Base-by-base conservation (phyloP, 2,113 vertebrate genomes). In the Scolopax mira region DNA sequence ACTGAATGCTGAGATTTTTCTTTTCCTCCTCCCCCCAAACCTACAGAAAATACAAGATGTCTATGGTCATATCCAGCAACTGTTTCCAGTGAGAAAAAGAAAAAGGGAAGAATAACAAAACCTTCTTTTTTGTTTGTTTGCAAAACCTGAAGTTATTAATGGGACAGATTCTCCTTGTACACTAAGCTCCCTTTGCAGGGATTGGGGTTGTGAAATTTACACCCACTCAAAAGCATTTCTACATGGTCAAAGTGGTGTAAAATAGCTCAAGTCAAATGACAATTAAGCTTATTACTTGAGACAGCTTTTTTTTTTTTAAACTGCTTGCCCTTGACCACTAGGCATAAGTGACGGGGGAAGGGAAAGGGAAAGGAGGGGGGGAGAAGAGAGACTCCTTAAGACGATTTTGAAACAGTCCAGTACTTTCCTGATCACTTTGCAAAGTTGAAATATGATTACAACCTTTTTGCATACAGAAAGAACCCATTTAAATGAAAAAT, bases 371-470 rank as follows among this genome's bases (percentile, higher is more conserved):
- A 9, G 14, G 51, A 10, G 6, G 70, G 57, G 78, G 66, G 97
- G 85, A 85, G 79, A 85, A 55, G 85, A 79, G 87, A 95, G 88
- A 79, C n/a, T 85, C 85, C 93, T 96, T 85, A 85, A 97, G 96
- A 97, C 95, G 94, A 89, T 97, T 97, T 97, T 96, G 96, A 95
- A 90, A 95, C 96, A 97, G 97, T 94, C 96, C 97, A 97, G 81
- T 92, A 97, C 97, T 98, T 98, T 91, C 85, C 97, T 88, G 97
- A 96, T 98, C 97, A 86, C 96, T 97, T 89, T 73, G 96, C 96
- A 88, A 95, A 98, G 97, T 94, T 98, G 97, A 97, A 98, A 98
- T 97, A 98, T 98, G 97, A 98, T 97, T 97, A 95, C 97, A 97
- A 97, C 96, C 96, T 97, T 96, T 95, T 97, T 97, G 96, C 97